Evolutionary conservation across 2,797 vertebrate species (phyloP).

Genomic region (Sebastolobus altivelis): DNA sequence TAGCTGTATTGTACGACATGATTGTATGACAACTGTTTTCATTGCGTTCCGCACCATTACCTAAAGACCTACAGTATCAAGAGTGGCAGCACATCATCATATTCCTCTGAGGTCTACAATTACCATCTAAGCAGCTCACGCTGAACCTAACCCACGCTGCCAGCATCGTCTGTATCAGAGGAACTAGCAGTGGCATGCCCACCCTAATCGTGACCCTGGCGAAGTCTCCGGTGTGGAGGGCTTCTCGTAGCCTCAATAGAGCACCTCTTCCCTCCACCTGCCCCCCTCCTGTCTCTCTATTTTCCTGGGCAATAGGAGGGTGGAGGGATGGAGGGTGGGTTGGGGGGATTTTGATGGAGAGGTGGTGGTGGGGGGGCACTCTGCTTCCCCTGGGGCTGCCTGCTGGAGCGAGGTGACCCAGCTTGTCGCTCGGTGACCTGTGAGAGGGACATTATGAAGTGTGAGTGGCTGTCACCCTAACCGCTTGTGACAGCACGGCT

Average conservation of each 20-base stretch:
- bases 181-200: constrained; percentile 45
- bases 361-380: constrained; percentile 69
- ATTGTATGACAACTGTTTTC: constrained; percentile 24
- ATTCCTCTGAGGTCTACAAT: constrained; percentile 45
- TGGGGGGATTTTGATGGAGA: constrained; percentile 54
- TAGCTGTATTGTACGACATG: neutral
- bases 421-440: constrained; percentile 99
- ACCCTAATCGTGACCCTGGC: constrained; percentile 46
- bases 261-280: constrained; percentile 83
- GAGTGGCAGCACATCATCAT: constrained; percentile 20
- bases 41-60: constrained; percentile 23
- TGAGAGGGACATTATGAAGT: constrained; percentile 99
- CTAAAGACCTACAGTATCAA: constrained; percentile 23
- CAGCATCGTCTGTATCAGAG: constrained; percentile 44
- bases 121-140: constrained; percentile 39
- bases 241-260: constrained; percentile 63
- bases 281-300: constrained; percentile 56
- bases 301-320: constrained; percentile 63
- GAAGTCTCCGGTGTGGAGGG: constrained; percentile 40
- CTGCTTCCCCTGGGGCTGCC: constrained; percentile 83
- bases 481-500: constrained; percentile 96
- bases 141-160: constrained; percentile 46
- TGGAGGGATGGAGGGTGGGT: constrained; percentile 29
- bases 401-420: constrained; percentile 93
- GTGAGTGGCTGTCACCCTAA: constrained; percentile 98